Conservation (phyloP, 2,113 vertebrate genomes). For the Lagopus leucura region DNA sequence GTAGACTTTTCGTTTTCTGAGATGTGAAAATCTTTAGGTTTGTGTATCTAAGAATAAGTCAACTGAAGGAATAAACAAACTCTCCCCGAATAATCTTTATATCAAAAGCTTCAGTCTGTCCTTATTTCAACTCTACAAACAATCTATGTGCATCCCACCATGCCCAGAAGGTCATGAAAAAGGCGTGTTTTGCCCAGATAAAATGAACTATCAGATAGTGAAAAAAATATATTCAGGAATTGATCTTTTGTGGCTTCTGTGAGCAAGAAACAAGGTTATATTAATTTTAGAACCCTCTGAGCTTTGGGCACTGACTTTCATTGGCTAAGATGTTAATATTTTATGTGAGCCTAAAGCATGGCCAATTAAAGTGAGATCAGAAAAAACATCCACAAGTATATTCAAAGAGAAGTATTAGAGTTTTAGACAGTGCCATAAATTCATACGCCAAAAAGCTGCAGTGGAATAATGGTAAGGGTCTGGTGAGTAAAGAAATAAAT, state of each 20-base stretch:
- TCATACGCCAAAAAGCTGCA: conserved; percentile 21
- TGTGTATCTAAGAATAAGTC: not conserved
- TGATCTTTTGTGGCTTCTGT: conserved; percentile 61
- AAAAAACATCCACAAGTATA: conserved; percentile 74
- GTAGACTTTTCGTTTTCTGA: not conserved
- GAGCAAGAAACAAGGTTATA: conserved; percentile 66
- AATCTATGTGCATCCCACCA: not conserved
- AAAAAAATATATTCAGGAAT: conserved; percentile 36
- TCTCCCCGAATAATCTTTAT: not conserved
- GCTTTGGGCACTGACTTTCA: conserved; percentile 70
- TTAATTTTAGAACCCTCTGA: conserved; percentile 69
- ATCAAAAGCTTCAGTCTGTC: conserved; percentile 4
- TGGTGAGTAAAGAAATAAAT: conserved; percentile 63
- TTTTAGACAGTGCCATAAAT: conserved; percentile 63
- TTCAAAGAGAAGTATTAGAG: conserved; percentile 65
- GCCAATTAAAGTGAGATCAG: conserved; percentile 74
- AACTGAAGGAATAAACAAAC: conserved; percentile 2
- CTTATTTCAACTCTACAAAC: conserved; percentile 38
- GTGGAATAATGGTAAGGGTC: conserved; percentile 21
- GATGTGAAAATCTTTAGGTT: not conserved
- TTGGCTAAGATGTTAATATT: conserved; percentile 74
- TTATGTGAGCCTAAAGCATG: conserved; percentile 75
- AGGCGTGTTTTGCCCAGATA: conserved; percentile 4
- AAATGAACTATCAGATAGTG: conserved; percentile 45
- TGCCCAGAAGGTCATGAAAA: conserved; percentile 36